A percentile compares a stretch with the other conserved stretches of the same genome.
phyloP scores from a whole-genome alignment of 2,113 vertebrate species.

The Psilopsiagon aymara region DNA sequence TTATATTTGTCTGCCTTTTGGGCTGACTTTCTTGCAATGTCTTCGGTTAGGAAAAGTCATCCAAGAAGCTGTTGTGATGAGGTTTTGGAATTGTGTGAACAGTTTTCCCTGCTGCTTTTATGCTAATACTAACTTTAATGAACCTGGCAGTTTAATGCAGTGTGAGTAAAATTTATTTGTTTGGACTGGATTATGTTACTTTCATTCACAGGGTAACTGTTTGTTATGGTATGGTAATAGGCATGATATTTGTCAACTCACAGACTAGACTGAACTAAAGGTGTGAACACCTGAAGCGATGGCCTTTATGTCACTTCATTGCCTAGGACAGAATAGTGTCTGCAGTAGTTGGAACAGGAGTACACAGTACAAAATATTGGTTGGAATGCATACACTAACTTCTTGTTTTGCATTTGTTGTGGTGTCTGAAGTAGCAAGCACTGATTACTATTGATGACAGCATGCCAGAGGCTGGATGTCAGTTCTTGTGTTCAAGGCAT shows the following conservation, averaged over 20 bases:
- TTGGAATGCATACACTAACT: neutral
- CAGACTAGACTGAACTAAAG: neutral
- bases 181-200: neutral
- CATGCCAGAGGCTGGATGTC: neutral
- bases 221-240: neutral
- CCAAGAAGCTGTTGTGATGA: neutral
- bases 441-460: neutral
- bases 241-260: neutral
- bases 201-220: neutral
- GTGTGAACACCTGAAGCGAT: neutral
- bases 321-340: neutral
- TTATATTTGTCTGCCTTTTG: neutral
- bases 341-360: neutral
- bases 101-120: neutral
- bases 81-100: neutral
- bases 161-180: neutral
- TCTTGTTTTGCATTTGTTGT: neutral
- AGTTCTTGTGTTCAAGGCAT: neutral
- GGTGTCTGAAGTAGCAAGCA: neutral
- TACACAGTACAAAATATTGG: neutral
- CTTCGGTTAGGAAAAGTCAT: neutral
- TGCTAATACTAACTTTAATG: neutral
- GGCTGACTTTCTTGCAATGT: neutral
- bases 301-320: neutral
- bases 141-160: neutral